phyloP scores from a whole-genome alignment of 1,140 invertebrate genomes.

The Solen grandis region DNA sequence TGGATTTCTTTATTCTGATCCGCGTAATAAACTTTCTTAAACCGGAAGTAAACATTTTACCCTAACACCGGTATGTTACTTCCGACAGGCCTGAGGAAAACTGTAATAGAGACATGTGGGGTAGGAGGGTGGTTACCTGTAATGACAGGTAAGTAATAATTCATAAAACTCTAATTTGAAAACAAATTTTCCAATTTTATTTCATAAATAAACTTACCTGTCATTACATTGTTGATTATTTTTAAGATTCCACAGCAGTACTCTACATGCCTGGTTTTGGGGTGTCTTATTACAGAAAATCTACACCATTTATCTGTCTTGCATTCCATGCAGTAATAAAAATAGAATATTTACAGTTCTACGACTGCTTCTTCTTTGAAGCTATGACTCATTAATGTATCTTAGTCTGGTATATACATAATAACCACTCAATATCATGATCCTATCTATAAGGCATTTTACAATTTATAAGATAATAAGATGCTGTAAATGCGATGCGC shows the following conservation, averaged over 20 bases:
- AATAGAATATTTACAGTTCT: not conserved
- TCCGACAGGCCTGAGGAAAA: too few relatives aligned
- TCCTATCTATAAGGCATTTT: too few relatives aligned
- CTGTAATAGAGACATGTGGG: not conserved
- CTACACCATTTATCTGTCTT: too few relatives aligned
- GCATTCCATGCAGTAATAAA: constrained; percentile 8
- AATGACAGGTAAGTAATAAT: constrained; percentile 3
- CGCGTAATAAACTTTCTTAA: too few relatives aligned
- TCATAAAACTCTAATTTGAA: too few relatives aligned
- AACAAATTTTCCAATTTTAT: too few relatives aligned
- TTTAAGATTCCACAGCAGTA: constrained; percentile 1
- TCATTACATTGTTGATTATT: constrained; percentile 5
- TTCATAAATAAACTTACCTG: too few relatives aligned
- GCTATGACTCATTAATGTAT: not conserved
- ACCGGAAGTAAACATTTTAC: too few relatives aligned
- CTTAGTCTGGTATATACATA: not conserved
- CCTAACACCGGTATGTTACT: too few relatives aligned
- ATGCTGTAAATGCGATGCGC: not conserved
- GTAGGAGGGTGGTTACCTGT: not conserved
- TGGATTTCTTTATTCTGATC: too few relatives aligned
- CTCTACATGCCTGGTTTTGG: not conserved
- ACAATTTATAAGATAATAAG: not conserved
- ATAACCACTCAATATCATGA: not conserved
- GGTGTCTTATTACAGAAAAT: too few relatives aligned
- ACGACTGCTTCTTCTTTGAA: not conserved